Base-by-base conservation (phyloP, 2,113 vertebrate species). In the Phylloscopus trochilus region DNA sequence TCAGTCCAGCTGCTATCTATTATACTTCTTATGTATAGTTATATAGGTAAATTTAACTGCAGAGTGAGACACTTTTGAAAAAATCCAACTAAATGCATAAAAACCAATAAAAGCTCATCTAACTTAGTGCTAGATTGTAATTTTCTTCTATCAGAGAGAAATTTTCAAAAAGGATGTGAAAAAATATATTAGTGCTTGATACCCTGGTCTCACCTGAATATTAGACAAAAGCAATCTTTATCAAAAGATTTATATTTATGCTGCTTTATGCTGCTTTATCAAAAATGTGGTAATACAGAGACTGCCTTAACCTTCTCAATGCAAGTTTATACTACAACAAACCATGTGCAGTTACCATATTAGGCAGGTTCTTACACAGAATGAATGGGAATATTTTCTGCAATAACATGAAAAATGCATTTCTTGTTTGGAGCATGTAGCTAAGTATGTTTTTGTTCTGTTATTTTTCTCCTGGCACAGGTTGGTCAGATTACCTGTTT, bases 401-500 rank as follows among this genome's bases (percentile, higher is more conserved):
- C 46, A 43, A 6, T 47, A 75, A 58, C 19, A 41, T 12, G 41
- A 68, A 43, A 76, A 43, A 33, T 8, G 1, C 26, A 18, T 41
- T 64, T 90, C 21, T 55, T 37, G 16, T 59, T 83, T 91, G 35
- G 73, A 67, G 66, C 28, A 17, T 3, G 5, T 31, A 66, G 23
- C 53, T 84, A 43, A 89, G 20, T 47, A 15, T 67, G 11, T n/a
- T 47, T 26, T 90, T 75, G 21, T 60, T 62, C 62, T 76, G 13
- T 88, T 44, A 3, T 35, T 35, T 67, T 84, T 63, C 80, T 43
- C 49, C 44, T 89, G 49, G n/a, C 44, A 23, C 97, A 99, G 99
- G 97, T 97, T 15, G 98, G 98, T 78, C 99, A 99, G 98, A 97
- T 99, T 94, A 99, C 99, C 46, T 99, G 99, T 96, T 98, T 99